phyloP scores from a whole-genome alignment of 2,113 vertebrate species.

The Chascanopsetta lugubris region DNA sequence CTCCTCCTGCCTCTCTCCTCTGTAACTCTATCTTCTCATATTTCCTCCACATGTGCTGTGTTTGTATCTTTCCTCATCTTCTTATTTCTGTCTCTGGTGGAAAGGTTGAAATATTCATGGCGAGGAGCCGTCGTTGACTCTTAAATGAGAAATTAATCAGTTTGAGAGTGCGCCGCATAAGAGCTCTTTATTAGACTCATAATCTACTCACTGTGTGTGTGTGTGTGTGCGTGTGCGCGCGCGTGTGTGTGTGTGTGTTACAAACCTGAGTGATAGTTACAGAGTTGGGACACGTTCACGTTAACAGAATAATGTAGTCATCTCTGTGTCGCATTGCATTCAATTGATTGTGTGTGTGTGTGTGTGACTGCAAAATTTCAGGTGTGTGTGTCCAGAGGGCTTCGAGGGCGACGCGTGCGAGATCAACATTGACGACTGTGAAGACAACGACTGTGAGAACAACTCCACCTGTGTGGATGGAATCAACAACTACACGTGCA shows the following conservation, averaged over 20 bases:
- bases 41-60: conserved; percentile 1
- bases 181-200: conserved; percentile 69
- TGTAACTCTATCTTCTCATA: conserved; percentile 2
- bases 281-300: conserved; percentile 46
- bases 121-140: conserved; percentile 50
- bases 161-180: conserved; percentile 56
- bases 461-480: conserved; percentile 97
- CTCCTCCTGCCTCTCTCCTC: conserved; percentile 4
- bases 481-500: conserved; percentile 98
- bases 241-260: conserved; percentile 3
- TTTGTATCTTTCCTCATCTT: conserved; percentile 19
- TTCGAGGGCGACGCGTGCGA: conserved; percentile 96
- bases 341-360: not conserved
- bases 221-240: conserved; percentile 12
- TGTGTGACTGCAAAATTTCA: conserved; percentile 53
- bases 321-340: not conserved
- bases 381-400: conserved; percentile 95
- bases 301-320: conserved; percentile 51
- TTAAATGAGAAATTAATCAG: conserved; percentile 72
- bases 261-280: conserved; percentile 53
- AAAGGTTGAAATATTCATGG: conserved; percentile 40
- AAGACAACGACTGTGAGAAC: conserved; percentile 99
- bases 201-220: conserved; percentile 33
- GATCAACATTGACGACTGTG: conserved; percentile 96
- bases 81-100: conserved; percentile 2